A percentile compares a stretch with the other conserved stretches of the same genome.
These are phyloP conservation scores for Autographa pulchrina DNA, from an alignment of 2,888 invertebrate genomes.

Conservation along the genomic window DNA sequence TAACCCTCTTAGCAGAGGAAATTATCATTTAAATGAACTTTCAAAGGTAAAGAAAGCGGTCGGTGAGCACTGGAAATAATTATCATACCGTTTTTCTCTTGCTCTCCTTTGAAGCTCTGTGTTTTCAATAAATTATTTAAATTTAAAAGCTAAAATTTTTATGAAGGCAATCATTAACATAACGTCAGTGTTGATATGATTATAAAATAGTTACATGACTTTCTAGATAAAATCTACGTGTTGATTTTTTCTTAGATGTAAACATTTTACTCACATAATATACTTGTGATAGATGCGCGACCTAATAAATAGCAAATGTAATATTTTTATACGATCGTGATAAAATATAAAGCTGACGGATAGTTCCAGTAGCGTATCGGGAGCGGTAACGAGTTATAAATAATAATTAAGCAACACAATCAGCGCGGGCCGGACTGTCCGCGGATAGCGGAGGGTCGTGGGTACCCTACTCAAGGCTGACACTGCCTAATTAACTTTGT, in stretches of 20 bases:
- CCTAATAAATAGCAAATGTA: not conserved
- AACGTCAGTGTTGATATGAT: constrained; percentile 25
- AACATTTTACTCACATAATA: constrained; percentile 17
- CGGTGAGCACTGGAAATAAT: constrained; percentile 54
- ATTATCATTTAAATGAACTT: constrained; percentile 71
- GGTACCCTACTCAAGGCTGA: constrained; percentile 77
- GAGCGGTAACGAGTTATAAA: constrained; percentile 62
- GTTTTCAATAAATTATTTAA: constrained; percentile 55
- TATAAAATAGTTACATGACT: constrained; percentile 13
- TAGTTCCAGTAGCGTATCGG: constrained; percentile 44
- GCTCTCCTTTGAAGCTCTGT: constrained; percentile 38
- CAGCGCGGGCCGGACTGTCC: constrained; percentile 49
- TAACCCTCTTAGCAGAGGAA: constrained; percentile 58
- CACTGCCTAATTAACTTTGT: constrained; percentile 81
- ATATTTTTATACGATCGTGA: constrained; percentile 18
- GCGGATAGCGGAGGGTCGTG: constrained; percentile 52
- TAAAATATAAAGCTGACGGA: constrained; percentile 22
- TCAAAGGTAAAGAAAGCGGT: constrained; percentile 54
- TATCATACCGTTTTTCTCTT: constrained; percentile 52
- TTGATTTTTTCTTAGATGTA: not conserved
- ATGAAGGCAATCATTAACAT: constrained; percentile 40
- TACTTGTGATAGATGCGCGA: constrained; percentile 10
- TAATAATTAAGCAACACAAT: constrained; percentile 70
- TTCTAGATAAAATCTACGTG: not conserved
- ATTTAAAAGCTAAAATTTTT: constrained; percentile 43